phyloP scores from a whole-genome alignment of 2,113 vertebrate species.

The Buteo buteo region DNA sequence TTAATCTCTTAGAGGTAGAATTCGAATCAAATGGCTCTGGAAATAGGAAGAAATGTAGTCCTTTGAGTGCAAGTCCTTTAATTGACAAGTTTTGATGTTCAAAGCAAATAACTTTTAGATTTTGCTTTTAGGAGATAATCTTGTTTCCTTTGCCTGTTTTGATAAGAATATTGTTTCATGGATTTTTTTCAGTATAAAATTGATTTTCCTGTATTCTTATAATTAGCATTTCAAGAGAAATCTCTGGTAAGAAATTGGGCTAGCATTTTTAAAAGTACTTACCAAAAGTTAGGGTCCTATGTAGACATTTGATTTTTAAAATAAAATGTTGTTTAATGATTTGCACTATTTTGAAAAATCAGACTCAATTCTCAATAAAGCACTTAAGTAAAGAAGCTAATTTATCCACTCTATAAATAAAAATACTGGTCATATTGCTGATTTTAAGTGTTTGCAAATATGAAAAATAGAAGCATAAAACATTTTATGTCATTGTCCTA shows the following conservation, averaged over 20 bases:
- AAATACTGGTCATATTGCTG: not conserved
- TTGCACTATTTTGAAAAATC: not conserved
- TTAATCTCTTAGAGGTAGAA: not conserved
- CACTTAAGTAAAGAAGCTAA: not conserved
- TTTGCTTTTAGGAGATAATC: not conserved
- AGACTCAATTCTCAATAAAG: not conserved
- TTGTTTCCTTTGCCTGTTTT: not conserved
- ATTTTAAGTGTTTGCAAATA: not conserved
- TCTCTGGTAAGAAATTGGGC: not conserved
- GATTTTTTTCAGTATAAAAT: not conserved
- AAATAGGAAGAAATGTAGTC: not conserved
- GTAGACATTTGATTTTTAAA: not conserved
- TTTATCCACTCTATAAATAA: not conserved
- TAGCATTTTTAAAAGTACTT: not conserved
- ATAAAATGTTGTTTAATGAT: not conserved
- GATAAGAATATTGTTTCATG: not conserved
- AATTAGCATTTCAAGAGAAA: not conserved
- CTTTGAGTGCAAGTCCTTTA: not conserved
- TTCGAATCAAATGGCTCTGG: not conserved
- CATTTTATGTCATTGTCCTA: not conserved
- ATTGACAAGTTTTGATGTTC: not conserved
- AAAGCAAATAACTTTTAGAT: not conserved
- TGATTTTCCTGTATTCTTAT: not conserved
- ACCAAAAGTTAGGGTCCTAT: not conserved
- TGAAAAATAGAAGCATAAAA: not conserved